phyloP scores from a whole-genome alignment of 2,888 invertebrate genomes.

The Macropis europaea region DNA sequence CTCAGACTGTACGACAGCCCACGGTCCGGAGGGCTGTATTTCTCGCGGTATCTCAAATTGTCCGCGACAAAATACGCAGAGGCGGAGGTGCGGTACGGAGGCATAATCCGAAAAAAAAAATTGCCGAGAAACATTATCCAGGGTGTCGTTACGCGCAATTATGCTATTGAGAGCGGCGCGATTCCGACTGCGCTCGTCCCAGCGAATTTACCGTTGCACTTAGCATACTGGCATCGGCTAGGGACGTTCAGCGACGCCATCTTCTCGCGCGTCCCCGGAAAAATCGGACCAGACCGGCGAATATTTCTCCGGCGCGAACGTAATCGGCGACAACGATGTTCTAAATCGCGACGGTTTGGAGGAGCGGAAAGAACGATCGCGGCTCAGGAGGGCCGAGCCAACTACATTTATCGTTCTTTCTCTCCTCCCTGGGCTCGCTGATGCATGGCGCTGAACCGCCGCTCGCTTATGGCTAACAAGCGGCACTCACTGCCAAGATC shows the following conservation, averaged over 20 bases:
- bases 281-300: not conserved
- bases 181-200: not conserved
- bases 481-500: slow-evolving; percentile 67
- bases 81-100: not conserved
- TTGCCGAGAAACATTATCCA: slow-evolving; percentile 11
- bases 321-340: slow-evolving; percentile 61
- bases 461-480: slow-evolving; percentile 60
- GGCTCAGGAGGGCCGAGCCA: slow-evolving; percentile 59
- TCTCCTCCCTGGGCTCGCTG: slow-evolving; percentile 27
- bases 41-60: not conserved
- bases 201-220: slow-evolving; percentile 12
- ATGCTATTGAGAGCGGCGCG: slow-evolving; percentile 11
- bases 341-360: slow-evolving; percentile 49
- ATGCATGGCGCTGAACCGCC: slow-evolving; percentile 51
- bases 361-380: slow-evolving; percentile 60
- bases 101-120: slow-evolving; percentile 29
- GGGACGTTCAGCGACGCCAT: slow-evolving; percentile 6
- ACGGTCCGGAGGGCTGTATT: not conserved
- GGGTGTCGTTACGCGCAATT: slow-evolving; percentile 35
- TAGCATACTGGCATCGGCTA: not conserved
- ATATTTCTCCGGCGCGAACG: slow-evolving; percentile 42
- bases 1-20: too few relatives aligned
- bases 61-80: not conserved
- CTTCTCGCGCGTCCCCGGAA: not conserved
- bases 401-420: slow-evolving; percentile 58